A percentile compares a stretch with the other conserved stretches of the same genome.
phyloP scores from a whole-genome alignment of 2,888 invertebrate species.

The Hedya salicella region DNA sequence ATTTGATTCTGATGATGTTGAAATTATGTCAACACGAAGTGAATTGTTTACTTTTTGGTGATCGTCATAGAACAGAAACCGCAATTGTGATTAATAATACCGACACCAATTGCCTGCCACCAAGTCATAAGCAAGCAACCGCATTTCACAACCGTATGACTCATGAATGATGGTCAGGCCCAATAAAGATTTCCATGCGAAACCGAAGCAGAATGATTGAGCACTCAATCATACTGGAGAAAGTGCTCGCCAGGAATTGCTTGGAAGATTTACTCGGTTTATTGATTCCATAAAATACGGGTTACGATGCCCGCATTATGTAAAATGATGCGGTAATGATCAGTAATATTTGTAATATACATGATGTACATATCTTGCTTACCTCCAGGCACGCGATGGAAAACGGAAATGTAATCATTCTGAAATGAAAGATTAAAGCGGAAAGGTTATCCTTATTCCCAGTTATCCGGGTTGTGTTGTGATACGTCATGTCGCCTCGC shows the following conservation, averaged over 20 bases:
- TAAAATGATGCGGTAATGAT: slow-evolving; percentile 30
- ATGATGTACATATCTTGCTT: slow-evolving; percentile 3
- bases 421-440: background rate
- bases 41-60: slow-evolving; percentile 25
- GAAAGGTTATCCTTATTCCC: background rate
- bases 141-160: slow-evolving; percentile 35
- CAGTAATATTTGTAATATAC: slow-evolving; percentile 10
- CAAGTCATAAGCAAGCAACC: slow-evolving; percentile 35
- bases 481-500: slow-evolving; percentile 8
- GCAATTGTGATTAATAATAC: slow-evolving; percentile 34
- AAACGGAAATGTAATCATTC: background rate
- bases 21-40: background rate
- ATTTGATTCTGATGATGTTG: background rate
- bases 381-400: slow-evolving; percentile 1
- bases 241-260: slow-evolving; percentile 39
- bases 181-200: slow-evolving; percentile 42
- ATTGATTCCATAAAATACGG: slow-evolving; percentile 51
- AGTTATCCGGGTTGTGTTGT: background rate
- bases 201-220: slow-evolving; percentile 51
- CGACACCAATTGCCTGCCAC: slow-evolving; percentile 31
- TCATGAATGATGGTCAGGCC: slow-evolving; percentile 41
- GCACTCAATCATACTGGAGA: slow-evolving; percentile 51
- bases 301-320: slow-evolving; percentile 34
- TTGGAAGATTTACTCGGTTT: slow-evolving; percentile 48
- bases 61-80: slow-evolving; percentile 26